A percentile compares a stretch with the other conserved stretches of the same genome.
phyloP scores from a whole-genome alignment of 2,797 vertebrate species.

The Acanthurus lineatus region DNA sequence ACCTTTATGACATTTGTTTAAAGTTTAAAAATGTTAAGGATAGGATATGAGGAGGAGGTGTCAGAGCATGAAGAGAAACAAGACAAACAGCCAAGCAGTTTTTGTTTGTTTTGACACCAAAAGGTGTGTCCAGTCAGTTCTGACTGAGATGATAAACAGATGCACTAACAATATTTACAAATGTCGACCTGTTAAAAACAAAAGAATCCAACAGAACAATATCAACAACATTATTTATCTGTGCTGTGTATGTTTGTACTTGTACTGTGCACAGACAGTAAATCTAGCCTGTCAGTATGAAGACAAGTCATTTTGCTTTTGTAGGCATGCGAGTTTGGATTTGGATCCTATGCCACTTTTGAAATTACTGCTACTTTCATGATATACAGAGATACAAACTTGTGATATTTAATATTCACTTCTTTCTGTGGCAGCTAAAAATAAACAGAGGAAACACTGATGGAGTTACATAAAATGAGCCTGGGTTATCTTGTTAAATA shows the following conservation, averaged over 20 bases:
- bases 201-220: neutral
- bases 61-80: neutral
- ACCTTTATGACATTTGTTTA: constrained; percentile 1
- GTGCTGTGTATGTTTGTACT: neutral
- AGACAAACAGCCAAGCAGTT: neutral
- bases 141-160: constrained; percentile 17
- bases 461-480: constrained; percentile 39
- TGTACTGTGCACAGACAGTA: too few relatives aligned
- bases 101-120: constrained; percentile 20
- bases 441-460: constrained; percentile 28
- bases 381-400: neutral
- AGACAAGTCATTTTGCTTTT: too few relatives aligned
- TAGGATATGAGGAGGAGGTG: neutral
- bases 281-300: too few relatives aligned
- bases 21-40: neutral
- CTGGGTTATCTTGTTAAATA: constrained; percentile 43
- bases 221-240: neutral
- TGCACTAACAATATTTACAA: neutral
- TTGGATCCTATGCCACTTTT: neutral
- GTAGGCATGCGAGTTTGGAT: neutral
- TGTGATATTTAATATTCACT: constrained; percentile 7
- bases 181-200: neutral
- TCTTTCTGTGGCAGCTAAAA: constrained; percentile 30
- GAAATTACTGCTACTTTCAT: neutral
- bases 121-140: constrained; percentile 3